A percentile compares a stretch with the other conserved stretches of the same genome.
Evolutionary conservation across 2,797 vertebrate species (phyloP).

Genomic region (Leptatherina wallacei): DNA sequence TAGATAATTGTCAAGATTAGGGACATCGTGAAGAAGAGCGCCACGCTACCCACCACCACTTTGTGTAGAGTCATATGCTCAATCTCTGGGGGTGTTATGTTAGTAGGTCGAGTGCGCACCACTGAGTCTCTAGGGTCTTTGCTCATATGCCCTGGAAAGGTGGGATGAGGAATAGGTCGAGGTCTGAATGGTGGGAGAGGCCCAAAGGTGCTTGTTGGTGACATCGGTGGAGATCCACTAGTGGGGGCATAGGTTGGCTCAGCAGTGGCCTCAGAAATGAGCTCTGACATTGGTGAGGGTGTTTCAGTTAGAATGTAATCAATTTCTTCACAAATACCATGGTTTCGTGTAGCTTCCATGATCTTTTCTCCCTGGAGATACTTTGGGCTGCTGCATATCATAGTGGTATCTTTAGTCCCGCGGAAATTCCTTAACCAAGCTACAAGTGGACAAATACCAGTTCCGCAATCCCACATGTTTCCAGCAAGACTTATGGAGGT

Average conservation of each 20-base stretch:
- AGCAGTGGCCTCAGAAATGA: conserved; percentile 82
- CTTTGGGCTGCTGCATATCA: conserved; percentile 98
- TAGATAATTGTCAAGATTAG: conserved; percentile 95
- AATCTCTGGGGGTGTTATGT: conserved; percentile 86
- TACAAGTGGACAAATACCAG: conserved; percentile 94
- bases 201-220: conserved; percentile 81
- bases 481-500: conserved; percentile 95
- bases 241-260: conserved; percentile 78
- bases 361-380: conserved; percentile 97
- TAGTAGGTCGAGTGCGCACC: conserved; percentile 77
- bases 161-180: conserved; percentile 87
- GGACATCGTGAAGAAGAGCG: conserved; percentile 94
- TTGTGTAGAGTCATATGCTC: conserved; percentile 97
- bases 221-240: conserved; percentile 77
- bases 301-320: conserved; percentile 83
- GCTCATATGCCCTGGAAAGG: conserved; percentile 83
- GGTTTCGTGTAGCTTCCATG: conserved; percentile 91
- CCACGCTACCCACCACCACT: conserved; percentile 97
- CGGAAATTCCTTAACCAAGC: conserved; percentile 97
- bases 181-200: conserved; percentile 83
- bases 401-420: conserved; percentile 95
- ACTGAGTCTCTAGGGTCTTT: conserved; percentile 80
- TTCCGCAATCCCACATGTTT: conserved; percentile 97
- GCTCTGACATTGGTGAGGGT: conserved; percentile 78
- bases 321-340: conserved; percentile 91